Evolutionary conservation across 2,797 vertebrate genomes (phyloP).

Genomic region (Onychomys arenicola): DNA sequence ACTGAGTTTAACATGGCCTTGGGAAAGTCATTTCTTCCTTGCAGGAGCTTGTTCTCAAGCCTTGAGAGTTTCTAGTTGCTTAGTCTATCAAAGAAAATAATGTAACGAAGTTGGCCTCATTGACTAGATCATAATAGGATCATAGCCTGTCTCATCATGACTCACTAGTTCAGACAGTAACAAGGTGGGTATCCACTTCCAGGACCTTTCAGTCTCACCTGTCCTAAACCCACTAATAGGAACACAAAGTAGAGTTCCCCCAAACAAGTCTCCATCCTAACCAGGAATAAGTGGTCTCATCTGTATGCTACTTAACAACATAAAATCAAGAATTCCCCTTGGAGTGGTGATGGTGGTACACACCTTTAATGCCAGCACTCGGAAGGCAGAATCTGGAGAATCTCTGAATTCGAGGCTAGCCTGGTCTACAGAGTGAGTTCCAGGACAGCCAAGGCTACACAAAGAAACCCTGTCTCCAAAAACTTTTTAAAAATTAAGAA

Average conservation of each 20-base stretch:
- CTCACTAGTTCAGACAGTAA: conserved; percentile 57
- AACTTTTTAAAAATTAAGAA: neutral
- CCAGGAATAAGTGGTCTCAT: neutral
- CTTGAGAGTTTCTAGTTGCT: neutral
- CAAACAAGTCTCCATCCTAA: neutral
- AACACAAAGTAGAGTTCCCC: conserved; percentile 57
- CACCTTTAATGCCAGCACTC: neutral
- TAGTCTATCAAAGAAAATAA: neutral
- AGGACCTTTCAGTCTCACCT: conserved; percentile 44
- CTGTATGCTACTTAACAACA: neutral
- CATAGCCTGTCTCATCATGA: conserved; percentile 5
- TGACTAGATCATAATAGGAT: neutral
- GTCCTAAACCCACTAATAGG: conserved; percentile 26
- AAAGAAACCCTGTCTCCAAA: neutral
- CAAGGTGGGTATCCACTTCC: conserved; percentile 12
- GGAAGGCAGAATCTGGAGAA: neutral
- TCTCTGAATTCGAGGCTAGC: neutral
- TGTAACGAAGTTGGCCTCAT: neutral
- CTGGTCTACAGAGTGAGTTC: neutral
- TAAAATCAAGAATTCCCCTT: neutral
- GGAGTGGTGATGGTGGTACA: too few relatives aligned
- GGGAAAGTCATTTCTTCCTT: conserved; percentile 20
- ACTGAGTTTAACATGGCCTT: neutral
- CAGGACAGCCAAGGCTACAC: neutral
- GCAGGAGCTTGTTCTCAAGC: neutral